These are phyloP conservation scores for Sprattus sprattus DNA, from an alignment of 2,113 vertebrate genomes.

Conservation along the genomic window DNA sequence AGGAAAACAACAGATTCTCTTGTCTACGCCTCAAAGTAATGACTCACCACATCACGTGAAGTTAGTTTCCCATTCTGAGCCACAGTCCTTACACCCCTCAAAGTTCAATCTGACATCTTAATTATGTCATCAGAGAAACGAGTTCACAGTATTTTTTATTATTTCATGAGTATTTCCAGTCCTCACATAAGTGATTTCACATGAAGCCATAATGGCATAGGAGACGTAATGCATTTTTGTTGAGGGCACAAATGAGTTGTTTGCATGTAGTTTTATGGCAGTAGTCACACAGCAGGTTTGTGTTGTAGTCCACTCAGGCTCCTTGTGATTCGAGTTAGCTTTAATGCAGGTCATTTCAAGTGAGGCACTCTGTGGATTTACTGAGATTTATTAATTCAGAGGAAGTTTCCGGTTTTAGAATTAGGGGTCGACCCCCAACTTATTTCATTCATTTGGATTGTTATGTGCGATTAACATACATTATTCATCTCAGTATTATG, in stretches of 20 bases:
- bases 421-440: neutral
- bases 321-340: neutral
- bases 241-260: slow-evolving; percentile 1
- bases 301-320: neutral
- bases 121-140: slow-evolving; percentile 47
- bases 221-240: slow-evolving; percentile 23
- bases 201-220: slow-evolving; percentile 18
- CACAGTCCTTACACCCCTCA: slow-evolving; percentile 44
- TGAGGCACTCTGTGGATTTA: slow-evolving; percentile 34
- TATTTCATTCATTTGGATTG: neutral
- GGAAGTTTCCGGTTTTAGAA: neutral
- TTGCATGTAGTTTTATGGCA: slow-evolving; percentile 17
- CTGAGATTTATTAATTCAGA: neutral
- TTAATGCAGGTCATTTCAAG: slow-evolving; percentile 49
- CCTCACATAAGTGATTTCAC: slow-evolving; percentile 22
- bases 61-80: slow-evolving; percentile 44
- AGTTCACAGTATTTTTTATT: slow-evolving; percentile 35
- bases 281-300: neutral
- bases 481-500: slow-evolving; percentile 9
- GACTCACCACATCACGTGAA: slow-evolving; percentile 56
- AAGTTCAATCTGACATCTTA: slow-evolving; percentile 43
- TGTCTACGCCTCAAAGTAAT: slow-evolving; percentile 58
- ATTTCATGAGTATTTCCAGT: neutral
- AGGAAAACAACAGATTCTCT: slow-evolving; percentile 58
- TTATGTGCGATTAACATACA: slow-evolving; percentile 11